Evolutionary conservation across 2,113 vertebrate species (phyloP), one percentile per base, ranked within the genome.

Genomic region (Coregonus clupeaformis): DNA sequence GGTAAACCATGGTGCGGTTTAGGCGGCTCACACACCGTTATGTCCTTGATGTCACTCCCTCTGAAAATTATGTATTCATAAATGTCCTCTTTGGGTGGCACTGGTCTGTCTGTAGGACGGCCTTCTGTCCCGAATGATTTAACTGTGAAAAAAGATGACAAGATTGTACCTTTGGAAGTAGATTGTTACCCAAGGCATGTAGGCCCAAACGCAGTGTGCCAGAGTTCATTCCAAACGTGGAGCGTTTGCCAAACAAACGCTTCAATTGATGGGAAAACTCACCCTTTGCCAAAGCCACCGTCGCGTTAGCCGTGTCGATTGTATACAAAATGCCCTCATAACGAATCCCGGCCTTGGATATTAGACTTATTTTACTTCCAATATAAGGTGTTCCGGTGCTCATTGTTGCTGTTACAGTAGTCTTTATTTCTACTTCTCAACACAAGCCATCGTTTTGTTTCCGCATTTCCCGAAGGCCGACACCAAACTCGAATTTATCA

Each of bases 31-130:
- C 96, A 98, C 52, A 99, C 98, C 0, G 98, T 99, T 69, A 99
- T 98, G 55, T 99, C 98, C 82, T 98, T 98, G 82, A 99, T 99
- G 75, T 99, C 98, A 77, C 97, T 98, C 29, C 98, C 98, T 83
- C 98, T 94, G 86, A 99, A 99, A 70, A 99, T 98, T 11, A 99
- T 98, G 77, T 96, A 99, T 76, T 99, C 97, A 70, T 97, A 99
- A 47, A 97, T 93, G 36, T 99, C 97, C 81, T 98, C 96, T 81
- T 97, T 93, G 0, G 97, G 95, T 16, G 96, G 95, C 30, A 97
- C 95, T 13, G 97, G 97, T 75, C 96, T 91, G 5, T 97, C 95
- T 1, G 97, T 94, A 77, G 96, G 97, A 0, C 98, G 94, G 78
- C 97, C 96, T 87, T 99, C 98, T 0, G 98, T 99, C 0, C 98